These are phyloP conservation scores for Anthophora plumipes DNA, from an alignment of 2,888 invertebrate genomes.

Conservation along the genomic window DNA sequence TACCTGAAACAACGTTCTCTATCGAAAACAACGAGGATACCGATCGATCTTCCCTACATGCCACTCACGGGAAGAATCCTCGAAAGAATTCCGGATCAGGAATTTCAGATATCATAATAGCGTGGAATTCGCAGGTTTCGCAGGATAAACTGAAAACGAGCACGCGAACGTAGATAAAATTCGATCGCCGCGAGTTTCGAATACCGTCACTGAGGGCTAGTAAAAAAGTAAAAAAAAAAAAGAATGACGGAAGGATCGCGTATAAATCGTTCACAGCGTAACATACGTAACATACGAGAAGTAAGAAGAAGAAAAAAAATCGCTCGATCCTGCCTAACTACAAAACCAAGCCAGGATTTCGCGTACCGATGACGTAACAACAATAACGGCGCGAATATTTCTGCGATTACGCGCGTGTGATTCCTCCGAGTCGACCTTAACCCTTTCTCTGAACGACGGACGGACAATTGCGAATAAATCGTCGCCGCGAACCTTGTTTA, in stretches of 20 bases:
- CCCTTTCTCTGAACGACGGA: conserved; percentile 63
- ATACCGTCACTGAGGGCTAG: conserved; percentile 7
- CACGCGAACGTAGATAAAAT: conserved; percentile 6
- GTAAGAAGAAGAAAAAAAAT: not conserved
- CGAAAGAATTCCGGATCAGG: conserved; percentile 25
- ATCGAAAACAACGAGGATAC: too few relatives aligned
- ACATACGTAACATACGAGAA: too few relatives aligned
- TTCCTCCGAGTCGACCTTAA: conserved; percentile 62
- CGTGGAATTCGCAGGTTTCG: conserved; percentile 34
- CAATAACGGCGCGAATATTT: conserved; percentile 62
- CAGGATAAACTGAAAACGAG: conserved; percentile 10
- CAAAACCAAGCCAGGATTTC: conserved; percentile 24
- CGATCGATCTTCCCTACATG: not conserved
- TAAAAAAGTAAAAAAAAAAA: too few relatives aligned
- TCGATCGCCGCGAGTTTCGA: conserved; percentile 19
- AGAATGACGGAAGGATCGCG: not conserved
- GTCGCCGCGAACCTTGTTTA: conserved; percentile 52
- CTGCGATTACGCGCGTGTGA: conserved; percentile 52
- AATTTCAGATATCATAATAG: conserved; percentile 32
- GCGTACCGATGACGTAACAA: conserved; percentile 63
- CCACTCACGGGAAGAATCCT: not conserved
- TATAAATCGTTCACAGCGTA: not conserved
- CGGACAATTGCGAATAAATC: conserved; percentile 65
- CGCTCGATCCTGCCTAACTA: not conserved
- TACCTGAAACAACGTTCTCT: too few relatives aligned